Base-by-base conservation (phyloP, 2,888 invertebrate genomes). In the Pegoplata infirma region DNA sequence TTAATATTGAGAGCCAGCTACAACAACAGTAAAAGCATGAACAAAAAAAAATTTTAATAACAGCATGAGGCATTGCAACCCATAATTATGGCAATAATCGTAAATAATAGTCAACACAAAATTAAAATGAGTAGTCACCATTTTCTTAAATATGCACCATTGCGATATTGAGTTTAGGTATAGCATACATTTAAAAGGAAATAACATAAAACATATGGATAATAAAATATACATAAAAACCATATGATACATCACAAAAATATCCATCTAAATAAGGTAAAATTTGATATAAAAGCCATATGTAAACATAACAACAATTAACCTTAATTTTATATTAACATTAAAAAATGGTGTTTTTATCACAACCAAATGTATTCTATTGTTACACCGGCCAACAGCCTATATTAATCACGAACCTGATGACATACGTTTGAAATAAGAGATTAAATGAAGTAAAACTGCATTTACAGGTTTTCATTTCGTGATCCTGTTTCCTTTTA, bases 61-160 rank as follows among this genome's bases (percentile, higher is more conserved):
- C 74, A 68, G 51, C 74, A 79, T 66, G 78, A 74, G 74, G 55
- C 51, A 71, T 66, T 79, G 74, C 78, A 66, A 49, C 28, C 66
- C 66, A 79, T 74, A 79, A 79, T 79, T 74, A 79, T 74, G 69
- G 69, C 69, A 79, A 79, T 79, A 79, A 79, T 74, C 78, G 61
- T 79, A 79, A 79, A 79, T 79, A 79, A 79, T 79, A 74, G 78
- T 79, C 78, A 79, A 71, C 69, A 71, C 47, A 71, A 74, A 66
- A 79, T 78, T 74, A 78, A 74, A 59, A 74, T 74, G 56, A 69
- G 64, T 51, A 71, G 53, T 63, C 66, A 47, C 14, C 40, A 79
- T 53, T n/a, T 58, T 36, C 36, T 40, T 40, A 40, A 40, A 40
- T n/a, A 40, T 40, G 36, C 36, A 40, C 36, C 36, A n/a, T 0